Base-by-base conservation (phyloP, 2,888 invertebrate species). In the Lordiphosa andalusiaca region DNA sequence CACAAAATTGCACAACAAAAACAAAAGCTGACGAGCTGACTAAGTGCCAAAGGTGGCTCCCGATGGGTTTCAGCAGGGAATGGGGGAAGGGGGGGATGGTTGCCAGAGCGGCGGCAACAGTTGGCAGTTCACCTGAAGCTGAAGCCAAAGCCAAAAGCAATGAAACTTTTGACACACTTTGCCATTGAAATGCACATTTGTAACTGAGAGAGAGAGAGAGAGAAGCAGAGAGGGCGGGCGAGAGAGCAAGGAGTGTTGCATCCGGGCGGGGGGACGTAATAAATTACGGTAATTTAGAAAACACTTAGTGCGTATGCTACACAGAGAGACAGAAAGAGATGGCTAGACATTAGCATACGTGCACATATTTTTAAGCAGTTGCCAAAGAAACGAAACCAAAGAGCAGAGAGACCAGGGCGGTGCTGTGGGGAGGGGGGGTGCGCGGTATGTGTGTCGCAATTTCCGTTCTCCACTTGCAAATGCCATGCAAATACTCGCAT, bases 271-370 rank as follows among this genome's bases (percentile, higher is more conserved):
- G 36, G 30, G n/a, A 47, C 21, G 59, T 82, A 65, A 84, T 82
- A 84, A 84, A 84, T 80, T 84, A 84, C 82, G 54, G 80, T 78
- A 82, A 80, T 80, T 80, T 82, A 60, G 59, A 72, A 82, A 77
- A 71, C 77, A 78, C 77, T 82, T 84, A 73, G 78, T 56, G 50
- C 25, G 51, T 55, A 55, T 76, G 71, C 53, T 19, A 9, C 16
- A 44, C 10, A 36, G 33, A 33, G 16, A 38, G 23, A 21, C 23
- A 19, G 53, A 36, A 40, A 47, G 30, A 10, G 13, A 51, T 10
- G 42, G 40, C 12, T 44, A 35, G 42, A 53, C 58, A 75, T 77
- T 81, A 64, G 66, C 69, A 66, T 69, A 56, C 58, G 67, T 66
- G 64, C 46, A 38, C 39, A 53, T 56, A 54, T 57, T 63, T 53